phyloP scores from a whole-genome alignment of 2,797 vertebrate genomes.

The Tenualosa ilisha region DNA sequence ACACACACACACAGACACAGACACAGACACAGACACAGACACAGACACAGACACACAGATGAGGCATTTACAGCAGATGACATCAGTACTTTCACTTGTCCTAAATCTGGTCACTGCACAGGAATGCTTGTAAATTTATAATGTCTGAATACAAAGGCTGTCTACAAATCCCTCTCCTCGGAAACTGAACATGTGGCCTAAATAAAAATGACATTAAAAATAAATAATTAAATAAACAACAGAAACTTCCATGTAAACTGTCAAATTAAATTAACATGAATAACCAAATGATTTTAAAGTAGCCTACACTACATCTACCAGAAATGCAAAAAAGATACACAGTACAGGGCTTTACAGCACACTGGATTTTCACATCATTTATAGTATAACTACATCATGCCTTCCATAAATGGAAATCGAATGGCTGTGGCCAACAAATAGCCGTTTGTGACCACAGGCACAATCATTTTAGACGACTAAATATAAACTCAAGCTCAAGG shows the following conservation, averaged over 20 bases:
- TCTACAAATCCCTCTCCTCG: neutral
- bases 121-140: constrained; percentile 11
- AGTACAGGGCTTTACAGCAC: neutral
- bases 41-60: constrained; percentile 6
- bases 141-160: neutral
- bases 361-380: neutral
- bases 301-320: neutral
- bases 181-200: neutral
- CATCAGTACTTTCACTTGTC: neutral
- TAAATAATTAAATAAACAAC: neutral
- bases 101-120: neutral
- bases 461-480: neutral
- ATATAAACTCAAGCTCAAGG: neutral
- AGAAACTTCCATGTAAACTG: neutral
- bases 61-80: constrained; percentile 2
- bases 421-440: neutral
- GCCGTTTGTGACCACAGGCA: neutral
- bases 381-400: neutral
- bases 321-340: neutral
- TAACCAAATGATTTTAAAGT: neutral
- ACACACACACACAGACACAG: no score
- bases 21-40: neutral
- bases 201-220: neutral
- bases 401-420: neutral
- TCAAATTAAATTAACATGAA: neutral